A percentile compares a stretch with the other conserved stretches of the same genome.
These are phyloP conservation scores for Paramormyrops hopkinsi DNA, from an alignment of 2,797 vertebrate genomes.

Conservation along the genomic window DNA sequence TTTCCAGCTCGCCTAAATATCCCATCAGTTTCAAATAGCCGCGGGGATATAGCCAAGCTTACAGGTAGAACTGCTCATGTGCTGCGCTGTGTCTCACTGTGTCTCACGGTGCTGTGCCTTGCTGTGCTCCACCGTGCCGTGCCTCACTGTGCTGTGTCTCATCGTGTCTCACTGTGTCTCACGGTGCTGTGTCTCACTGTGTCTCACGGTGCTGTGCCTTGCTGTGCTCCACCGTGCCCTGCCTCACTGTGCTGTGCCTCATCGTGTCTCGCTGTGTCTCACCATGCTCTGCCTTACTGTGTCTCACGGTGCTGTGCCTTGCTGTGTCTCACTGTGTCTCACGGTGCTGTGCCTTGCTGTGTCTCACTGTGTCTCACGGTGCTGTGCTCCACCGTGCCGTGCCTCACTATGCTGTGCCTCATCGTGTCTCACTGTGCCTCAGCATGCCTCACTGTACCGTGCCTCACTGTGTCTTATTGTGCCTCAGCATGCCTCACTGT, in stretches of 20 bases:
- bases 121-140: background rate
- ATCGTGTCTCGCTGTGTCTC: background rate
- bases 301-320: too few relatives aligned
- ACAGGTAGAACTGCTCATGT: background rate
- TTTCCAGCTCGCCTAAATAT: background rate
- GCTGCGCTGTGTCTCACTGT: background rate
- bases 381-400: background rate
- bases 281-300: background rate
- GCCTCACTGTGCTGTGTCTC: background rate
- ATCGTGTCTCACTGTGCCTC: background rate
- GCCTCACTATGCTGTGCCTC: background rate
- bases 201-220: background rate
- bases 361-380: background rate
- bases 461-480: background rate
- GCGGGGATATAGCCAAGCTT: background rate
- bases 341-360: too few relatives aligned
- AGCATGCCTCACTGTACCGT: background rate
- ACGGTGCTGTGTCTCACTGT: background rate
- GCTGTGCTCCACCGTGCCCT: too few relatives aligned
- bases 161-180: background rate
- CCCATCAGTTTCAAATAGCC: background rate
- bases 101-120: background rate
- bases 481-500: background rate
- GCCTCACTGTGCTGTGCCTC: background rate
- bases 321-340: background rate